Percentiles rank a stretch among this genome's conserved stretches.
These are phyloP conservation scores for Plecotus auritus DNA, from an alignment of 2,113 vertebrate genomes.

Conservation along the genomic window DNA sequence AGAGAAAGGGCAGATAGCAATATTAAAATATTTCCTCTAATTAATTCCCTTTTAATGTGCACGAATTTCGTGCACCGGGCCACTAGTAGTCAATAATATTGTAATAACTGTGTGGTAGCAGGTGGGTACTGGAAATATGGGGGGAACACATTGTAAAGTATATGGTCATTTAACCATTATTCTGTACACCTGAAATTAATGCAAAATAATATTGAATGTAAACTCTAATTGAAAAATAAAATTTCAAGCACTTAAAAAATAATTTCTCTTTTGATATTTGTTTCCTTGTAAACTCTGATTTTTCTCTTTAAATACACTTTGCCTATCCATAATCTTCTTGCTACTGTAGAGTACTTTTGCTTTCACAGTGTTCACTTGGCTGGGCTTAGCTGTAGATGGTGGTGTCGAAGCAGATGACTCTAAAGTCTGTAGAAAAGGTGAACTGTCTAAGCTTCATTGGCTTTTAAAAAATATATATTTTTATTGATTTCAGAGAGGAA, in stretches of 20 bases:
- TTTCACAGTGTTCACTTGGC: not conserved
- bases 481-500: too few relatives aligned
- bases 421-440: not conserved
- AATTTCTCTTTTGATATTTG: constrained; percentile 25
- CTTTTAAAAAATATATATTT: not conserved
- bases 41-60: too few relatives aligned
- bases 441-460: not conserved
- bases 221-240: not conserved
- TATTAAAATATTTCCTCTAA: too few relatives aligned
- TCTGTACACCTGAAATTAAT: not conserved
- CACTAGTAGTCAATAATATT: not conserved
- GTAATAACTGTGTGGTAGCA: not conserved
- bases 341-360: not conserved
- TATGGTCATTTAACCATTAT: not conserved
- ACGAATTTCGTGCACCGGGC: too few relatives aligned
- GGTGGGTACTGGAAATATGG: not conserved
- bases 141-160: not conserved
- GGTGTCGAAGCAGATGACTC: not conserved
- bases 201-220: not conserved
- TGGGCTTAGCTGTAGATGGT: not conserved
- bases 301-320: constrained; percentile 43
- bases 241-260: not conserved
- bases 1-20: too few relatives aligned
- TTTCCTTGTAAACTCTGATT: constrained; percentile 43
- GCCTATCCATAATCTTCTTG: not conserved